A percentile compares a stretch with the other conserved stretches of the same genome.
These are phyloP conservation scores for Lithophane semibrunnea DNA, from an alignment of 2,888 invertebrate genomes.

Conservation along the genomic window DNA sequence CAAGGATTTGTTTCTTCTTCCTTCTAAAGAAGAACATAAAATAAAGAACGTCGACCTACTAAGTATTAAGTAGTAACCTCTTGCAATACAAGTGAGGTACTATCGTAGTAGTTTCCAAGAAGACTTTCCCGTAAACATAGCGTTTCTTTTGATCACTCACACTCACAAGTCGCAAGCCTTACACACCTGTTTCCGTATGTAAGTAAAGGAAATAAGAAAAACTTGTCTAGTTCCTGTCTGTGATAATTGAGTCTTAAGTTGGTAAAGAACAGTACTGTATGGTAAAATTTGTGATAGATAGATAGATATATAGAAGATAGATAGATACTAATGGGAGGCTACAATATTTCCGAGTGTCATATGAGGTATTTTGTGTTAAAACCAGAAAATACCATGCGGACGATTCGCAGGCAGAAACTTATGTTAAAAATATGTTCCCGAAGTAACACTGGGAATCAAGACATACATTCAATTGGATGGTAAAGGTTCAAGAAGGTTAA, in stretches of 20 bases:
- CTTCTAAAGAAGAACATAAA: neutral
- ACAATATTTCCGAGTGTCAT: neutral
- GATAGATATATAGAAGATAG: too few relatives aligned
- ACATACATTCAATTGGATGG: neutral
- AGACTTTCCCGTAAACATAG: conserved; percentile 65
- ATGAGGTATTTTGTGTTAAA: neutral
- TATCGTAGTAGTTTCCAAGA: conserved; percentile 44
- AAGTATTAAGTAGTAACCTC: too few relatives aligned
- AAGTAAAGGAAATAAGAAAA: conserved; percentile 51
- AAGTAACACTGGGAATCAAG: neutral
- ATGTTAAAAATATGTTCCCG: too few relatives aligned
- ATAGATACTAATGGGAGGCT: neutral
- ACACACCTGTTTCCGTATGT: conserved; percentile 30
- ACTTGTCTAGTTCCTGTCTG: conserved; percentile 15
- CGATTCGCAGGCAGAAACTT: neutral
- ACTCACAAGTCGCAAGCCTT: neutral
- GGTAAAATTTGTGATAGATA: too few relatives aligned
- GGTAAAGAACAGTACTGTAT: neutral
- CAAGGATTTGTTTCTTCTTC: neutral
- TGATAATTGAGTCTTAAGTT: neutral
- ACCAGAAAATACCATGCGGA: neutral
- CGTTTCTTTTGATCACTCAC: conserved; percentile 31
- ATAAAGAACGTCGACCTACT: too few relatives aligned
- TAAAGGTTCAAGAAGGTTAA: conserved; percentile 10
- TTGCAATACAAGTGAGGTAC: neutral